Conservation (phyloP, 2,888 invertebrate genomes). For the Eupithecia dodoneata region DNA sequence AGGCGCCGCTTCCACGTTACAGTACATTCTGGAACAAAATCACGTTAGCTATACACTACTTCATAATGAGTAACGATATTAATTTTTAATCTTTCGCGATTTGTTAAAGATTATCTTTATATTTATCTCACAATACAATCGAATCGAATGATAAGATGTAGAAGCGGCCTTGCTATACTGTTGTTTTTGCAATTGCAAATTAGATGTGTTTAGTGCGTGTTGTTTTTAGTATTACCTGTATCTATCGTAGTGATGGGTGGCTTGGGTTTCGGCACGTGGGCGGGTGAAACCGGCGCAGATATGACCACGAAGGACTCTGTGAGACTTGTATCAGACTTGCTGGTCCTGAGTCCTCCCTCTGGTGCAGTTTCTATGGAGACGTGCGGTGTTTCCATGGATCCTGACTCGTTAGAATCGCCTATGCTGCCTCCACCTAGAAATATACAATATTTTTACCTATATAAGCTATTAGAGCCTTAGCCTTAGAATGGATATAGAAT, state of each 20-base stretch:
- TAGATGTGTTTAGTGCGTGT: neutral
- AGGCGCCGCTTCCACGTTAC: conserved; percentile 93
- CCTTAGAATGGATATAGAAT: neutral
- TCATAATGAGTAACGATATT: too few relatives aligned
- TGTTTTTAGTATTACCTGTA: conserved; percentile 55
- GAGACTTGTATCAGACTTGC: conserved; percentile 95
- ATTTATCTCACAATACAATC: too few relatives aligned
- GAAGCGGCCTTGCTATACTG: too few relatives aligned
- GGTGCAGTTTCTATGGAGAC: conserved; percentile 56
- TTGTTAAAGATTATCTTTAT: too few relatives aligned
- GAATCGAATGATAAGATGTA: too few relatives aligned
- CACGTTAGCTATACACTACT: neutral
- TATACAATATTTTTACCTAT: neutral
- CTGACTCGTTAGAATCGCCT: conserved; percentile 74
- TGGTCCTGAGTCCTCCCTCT: conserved; percentile 87
- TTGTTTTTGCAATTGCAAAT: too few relatives aligned
- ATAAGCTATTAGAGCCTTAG: too few relatives aligned
- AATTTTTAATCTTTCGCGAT: too few relatives aligned
- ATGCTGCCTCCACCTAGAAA: conserved; percentile 83
- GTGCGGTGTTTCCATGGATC: conserved; percentile 59
- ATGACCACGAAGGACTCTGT: conserved; percentile 95
- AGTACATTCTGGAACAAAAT: conserved; percentile 50
- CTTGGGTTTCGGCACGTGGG: conserved; percentile 45
- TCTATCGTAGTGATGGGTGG: conserved; percentile 48
- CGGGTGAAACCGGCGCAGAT: conserved; percentile 75